These are phyloP conservation scores for Megalopta genalis DNA, from an alignment of 1,140 invertebrate genomes.

Conservation along the genomic window DNA sequence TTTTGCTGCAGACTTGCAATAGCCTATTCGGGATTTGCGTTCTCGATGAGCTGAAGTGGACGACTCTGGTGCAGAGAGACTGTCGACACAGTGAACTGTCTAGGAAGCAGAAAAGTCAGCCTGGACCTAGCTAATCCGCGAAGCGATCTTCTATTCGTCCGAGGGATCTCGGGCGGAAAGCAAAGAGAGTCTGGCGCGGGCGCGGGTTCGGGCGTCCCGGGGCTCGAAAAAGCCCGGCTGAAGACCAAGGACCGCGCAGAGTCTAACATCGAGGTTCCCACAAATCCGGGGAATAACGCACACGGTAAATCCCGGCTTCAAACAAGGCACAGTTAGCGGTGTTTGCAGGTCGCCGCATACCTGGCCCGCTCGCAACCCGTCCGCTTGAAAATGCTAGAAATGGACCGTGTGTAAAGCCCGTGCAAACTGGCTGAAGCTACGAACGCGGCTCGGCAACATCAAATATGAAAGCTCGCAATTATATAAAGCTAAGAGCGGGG, in stretches of 20 bases:
- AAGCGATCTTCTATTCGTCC: conserved; percentile 17
- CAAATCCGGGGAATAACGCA: conserved; percentile 61
- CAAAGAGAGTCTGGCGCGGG: not conserved
- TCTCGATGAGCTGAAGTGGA: no score
- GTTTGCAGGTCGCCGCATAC: conserved; percentile 62
- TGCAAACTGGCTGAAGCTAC: conserved; percentile 52
- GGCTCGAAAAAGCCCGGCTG: conserved; percentile 20
- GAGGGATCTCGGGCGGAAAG: not conserved
- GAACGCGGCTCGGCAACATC: conserved; percentile 54
- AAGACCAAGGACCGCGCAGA: not conserved
- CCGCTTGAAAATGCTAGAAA: conserved; percentile 63
- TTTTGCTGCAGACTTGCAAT: no score
- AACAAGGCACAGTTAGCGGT: conserved; percentile 50
- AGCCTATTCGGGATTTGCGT: no score
- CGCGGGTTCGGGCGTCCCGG: not conserved
- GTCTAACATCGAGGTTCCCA: conserved; percentile 41
- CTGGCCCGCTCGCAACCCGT: conserved; percentile 7
- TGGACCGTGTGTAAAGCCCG: conserved; percentile 53
- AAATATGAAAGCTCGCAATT: conserved; percentile 69
- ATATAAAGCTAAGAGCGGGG: conserved; percentile 61
- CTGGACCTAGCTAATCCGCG: not conserved
- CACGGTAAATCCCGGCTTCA: conserved; percentile 63
- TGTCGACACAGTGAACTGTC: not conserved
- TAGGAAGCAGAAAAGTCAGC: not conserved
- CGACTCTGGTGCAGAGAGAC: no score